phyloP scores from a whole-genome alignment of 1,140 invertebrate species.

The Epicauta chinensis region DNA sequence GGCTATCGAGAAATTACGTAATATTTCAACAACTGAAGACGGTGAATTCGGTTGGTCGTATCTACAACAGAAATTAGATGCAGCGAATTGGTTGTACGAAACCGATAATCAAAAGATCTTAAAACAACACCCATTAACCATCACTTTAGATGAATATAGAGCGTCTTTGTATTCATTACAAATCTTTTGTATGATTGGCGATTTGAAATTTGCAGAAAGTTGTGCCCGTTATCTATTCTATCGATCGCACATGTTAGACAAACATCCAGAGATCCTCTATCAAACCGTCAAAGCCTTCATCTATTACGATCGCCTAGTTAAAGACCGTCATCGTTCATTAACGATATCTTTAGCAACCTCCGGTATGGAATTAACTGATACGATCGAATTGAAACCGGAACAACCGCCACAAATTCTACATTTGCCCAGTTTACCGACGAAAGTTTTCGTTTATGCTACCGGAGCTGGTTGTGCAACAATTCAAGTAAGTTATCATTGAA shows the following conservation, averaged over 20 bases:
- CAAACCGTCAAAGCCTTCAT: constrained; percentile 52
- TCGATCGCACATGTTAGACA: constrained; percentile 52
- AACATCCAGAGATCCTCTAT: constrained; percentile 53
- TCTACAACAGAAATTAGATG: constrained; percentile 45
- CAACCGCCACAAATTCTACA: constrained; percentile 49
- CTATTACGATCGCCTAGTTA: constrained; percentile 49
- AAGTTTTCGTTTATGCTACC: constrained; percentile 60
- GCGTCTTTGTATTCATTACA: constrained; percentile 45
- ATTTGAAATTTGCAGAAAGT: constrained; percentile 54
- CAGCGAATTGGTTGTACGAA: constrained; percentile 54
- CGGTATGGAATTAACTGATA: constrained; percentile 60
- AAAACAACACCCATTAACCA: constrained; percentile 41
- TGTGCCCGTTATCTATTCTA: constrained; percentile 58
- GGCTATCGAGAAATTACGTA: constrained; percentile 49
- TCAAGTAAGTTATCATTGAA: constrained; percentile 43
- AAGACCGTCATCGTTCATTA: constrained; percentile 52
- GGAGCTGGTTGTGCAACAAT: constrained; percentile 59
- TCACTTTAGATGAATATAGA: constrained; percentile 45
- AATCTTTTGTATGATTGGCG: constrained; percentile 46
- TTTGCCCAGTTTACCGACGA: constrained; percentile 55
- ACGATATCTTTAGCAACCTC: constrained; percentile 58
- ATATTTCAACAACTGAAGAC: constrained; percentile 56
- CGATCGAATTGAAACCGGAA: constrained; percentile 50
- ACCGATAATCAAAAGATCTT: constrained; percentile 44
- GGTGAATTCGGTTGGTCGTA: constrained; percentile 58